A percentile compares a stretch with the other conserved stretches of the same genome.
Evolutionary conservation across 2,113 vertebrate genomes (phyloP).

Genomic region (Syngnathus typhle): DNA sequence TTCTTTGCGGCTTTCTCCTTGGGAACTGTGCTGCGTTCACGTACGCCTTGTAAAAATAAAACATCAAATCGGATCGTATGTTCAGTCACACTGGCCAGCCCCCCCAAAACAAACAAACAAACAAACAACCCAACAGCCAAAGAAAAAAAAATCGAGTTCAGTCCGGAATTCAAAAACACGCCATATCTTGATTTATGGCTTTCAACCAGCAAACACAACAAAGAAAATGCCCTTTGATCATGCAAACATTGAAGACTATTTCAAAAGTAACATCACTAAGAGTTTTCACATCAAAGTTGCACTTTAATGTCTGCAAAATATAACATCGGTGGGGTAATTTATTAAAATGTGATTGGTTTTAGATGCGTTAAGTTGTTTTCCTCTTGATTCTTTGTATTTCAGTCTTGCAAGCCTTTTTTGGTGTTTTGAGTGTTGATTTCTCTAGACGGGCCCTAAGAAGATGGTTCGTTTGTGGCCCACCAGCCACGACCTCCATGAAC

Average conservation of each 20-base stretch:
- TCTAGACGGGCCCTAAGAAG: not conserved
- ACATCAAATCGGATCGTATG: fast-evolving
- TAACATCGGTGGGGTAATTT: too few relatives aligned
- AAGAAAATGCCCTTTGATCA: too few relatives aligned
- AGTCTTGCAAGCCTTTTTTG: too few relatives aligned
- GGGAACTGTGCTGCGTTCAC: slow-evolving; percentile 49
- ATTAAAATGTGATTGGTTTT: too few relatives aligned
- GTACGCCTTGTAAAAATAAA: slow-evolving; percentile 13
- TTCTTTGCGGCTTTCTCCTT: slow-evolving; percentile 58
- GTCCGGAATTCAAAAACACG: not conserved
- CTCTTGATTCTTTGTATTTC: too few relatives aligned
- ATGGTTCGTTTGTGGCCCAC: not conserved
- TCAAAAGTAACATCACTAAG: too few relatives aligned
- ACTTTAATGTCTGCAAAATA: too few relatives aligned
- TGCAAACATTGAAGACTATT: too few relatives aligned
- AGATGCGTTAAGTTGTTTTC: too few relatives aligned
- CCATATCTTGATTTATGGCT: not conserved
- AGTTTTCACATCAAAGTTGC: too few relatives aligned
- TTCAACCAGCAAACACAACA: too few relatives aligned
- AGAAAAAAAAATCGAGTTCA: not conserved
- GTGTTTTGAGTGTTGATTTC: not conserved
- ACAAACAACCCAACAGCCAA: not conserved
- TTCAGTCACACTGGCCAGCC: not conserved
- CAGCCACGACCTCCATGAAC: not conserved
- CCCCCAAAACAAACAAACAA: too few relatives aligned